A percentile compares a stretch with the other conserved stretches of the same genome.
phyloP scores from a whole-genome alignment of 2,888 invertebrate species.

The Cistogaster globosa region DNA sequence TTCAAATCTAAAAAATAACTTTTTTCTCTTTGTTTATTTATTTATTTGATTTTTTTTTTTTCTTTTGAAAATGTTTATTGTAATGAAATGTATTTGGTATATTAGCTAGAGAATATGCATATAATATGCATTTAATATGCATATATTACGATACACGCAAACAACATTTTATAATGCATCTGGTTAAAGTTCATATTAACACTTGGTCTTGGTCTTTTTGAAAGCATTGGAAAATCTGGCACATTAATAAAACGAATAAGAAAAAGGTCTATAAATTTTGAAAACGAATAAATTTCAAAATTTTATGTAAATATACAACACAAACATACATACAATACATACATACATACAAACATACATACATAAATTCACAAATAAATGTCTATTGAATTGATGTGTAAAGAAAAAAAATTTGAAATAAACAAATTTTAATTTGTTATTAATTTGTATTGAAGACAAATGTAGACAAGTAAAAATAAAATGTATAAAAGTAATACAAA shows the following conservation, averaged over 20 bases:
- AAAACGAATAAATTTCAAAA: constrained; percentile 23
- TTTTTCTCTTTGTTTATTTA: constrained; percentile 2
- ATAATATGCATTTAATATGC: constrained; percentile 57
- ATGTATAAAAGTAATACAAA: too few relatives aligned
- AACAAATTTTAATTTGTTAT: too few relatives aligned
- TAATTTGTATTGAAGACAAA: too few relatives aligned
- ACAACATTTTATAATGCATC: constrained; percentile 45
- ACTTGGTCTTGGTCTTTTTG: constrained; percentile 19
- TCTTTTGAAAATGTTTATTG: constrained; percentile 30
- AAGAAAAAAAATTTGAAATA: too few relatives aligned
- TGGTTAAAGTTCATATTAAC: constrained; percentile 64
- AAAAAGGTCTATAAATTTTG: constrained; percentile 35
- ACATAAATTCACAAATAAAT: too few relatives aligned
- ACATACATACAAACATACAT: too few relatives aligned
- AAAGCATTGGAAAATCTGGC: neutral
- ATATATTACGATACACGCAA: constrained; percentile 48
- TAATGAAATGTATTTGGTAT: constrained; percentile 38
- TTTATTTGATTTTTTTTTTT: constrained; percentile 6
- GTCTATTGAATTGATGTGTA: too few relatives aligned
- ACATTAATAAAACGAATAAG: neutral
- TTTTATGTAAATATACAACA: constrained; percentile 7
- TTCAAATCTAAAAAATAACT: constrained; percentile 34
- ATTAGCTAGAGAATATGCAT: constrained; percentile 50
- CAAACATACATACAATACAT: neutral
- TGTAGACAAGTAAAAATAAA: too few relatives aligned